Evolutionary conservation across 2,797 vertebrate genomes (phyloP).

Genomic region (Xenopus petersii): DNA sequence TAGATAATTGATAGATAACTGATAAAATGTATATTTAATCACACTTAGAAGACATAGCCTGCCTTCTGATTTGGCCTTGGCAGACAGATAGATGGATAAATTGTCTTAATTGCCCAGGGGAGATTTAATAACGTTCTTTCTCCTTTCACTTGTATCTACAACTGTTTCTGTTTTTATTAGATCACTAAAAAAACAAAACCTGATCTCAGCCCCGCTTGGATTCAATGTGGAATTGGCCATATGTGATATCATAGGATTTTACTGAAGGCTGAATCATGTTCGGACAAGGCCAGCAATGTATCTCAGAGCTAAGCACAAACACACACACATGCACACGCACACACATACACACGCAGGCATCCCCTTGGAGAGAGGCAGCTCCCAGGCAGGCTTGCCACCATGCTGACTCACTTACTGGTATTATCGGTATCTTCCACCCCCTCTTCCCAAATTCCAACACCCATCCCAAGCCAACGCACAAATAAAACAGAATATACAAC

Average conservation of each 20-base stretch:
- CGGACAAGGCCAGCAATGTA: neutral
- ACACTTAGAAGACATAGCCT: too few species aligned
- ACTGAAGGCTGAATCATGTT: neutral
- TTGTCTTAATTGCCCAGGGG: neutral
- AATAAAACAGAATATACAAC: neutral
- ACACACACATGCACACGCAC: neutral
- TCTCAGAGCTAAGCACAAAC: neutral
- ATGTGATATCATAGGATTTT: neutral
- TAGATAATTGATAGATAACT: too few species aligned
- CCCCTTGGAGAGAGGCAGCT: neutral
- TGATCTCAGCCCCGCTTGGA: neutral
- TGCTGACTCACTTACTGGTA: neutral
- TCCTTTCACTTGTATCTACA: neutral
- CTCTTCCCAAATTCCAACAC: slow-evolving; percentile 16
- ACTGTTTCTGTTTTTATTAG: neutral
- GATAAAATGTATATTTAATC: too few species aligned
- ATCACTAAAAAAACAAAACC: neutral
- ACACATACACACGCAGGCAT: too few species aligned
- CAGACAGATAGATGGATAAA: too few species aligned
- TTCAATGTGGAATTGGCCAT: neutral
- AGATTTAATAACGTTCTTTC: neutral
- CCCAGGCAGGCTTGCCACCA: neutral
- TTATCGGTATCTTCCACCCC: slow-evolving; percentile 1
- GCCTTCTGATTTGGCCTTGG: too few species aligned
- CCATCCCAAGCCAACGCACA: slow-evolving; percentile 3